These are phyloP conservation scores for Diogma glabrata DNA, from an alignment of 2,888 invertebrate genomes.

Conservation along the genomic window DNA sequence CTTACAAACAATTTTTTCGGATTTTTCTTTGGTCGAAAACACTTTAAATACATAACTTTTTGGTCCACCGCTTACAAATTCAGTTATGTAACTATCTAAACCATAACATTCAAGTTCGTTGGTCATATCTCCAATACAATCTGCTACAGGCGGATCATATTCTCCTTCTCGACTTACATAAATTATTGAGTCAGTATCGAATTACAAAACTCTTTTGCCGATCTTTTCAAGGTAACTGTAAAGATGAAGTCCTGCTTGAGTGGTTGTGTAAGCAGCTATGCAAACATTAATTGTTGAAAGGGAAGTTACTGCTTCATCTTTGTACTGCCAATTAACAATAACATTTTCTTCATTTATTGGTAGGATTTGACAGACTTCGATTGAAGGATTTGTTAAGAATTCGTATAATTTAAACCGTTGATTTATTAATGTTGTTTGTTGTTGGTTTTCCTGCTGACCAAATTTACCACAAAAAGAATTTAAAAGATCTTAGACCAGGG, in stretches of 20 bases:
- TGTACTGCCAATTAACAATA: constrained; percentile 4
- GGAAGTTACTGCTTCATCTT: neutral
- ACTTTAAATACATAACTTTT: neutral
- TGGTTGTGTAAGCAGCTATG: neutral
- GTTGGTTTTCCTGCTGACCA: constrained; percentile 19
- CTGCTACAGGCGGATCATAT: too few species aligned
- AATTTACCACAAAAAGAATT: constrained; percentile 27
- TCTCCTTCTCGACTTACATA: too few species aligned
- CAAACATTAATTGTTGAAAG: neutral
- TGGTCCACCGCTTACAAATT: neutral
- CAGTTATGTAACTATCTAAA: neutral
- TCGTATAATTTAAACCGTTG: neutral
- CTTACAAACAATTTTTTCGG: neutral
- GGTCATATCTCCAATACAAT: too few species aligned
- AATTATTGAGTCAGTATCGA: too few species aligned
- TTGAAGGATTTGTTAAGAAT: neutral
- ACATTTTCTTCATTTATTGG: neutral
- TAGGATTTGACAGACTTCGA: neutral
- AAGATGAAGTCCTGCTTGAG: neutral
- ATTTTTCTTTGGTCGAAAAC: neutral
- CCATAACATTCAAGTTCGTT: neutral
- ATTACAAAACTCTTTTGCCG: too few species aligned
- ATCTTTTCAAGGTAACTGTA: too few species aligned
- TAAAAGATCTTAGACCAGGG: constrained; percentile 20
- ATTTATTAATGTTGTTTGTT: neutral